Conservation (phyloP, 2,113 vertebrate genomes). For the Hypomesus transpacificus region DNA sequence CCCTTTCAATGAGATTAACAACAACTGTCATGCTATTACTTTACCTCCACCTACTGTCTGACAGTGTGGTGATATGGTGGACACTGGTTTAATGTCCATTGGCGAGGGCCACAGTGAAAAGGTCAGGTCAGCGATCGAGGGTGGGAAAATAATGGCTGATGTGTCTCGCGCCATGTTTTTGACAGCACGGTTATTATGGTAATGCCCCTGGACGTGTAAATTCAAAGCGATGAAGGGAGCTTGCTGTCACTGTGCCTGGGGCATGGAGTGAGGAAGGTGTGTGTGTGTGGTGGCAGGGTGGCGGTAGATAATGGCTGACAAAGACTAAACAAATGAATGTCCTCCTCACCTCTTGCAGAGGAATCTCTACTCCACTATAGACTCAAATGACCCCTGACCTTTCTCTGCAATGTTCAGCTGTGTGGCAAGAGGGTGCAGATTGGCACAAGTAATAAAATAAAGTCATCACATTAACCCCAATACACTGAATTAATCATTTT, state of each 20-base stretch:
- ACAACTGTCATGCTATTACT: slow-evolving; percentile 21
- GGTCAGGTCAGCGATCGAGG: slow-evolving; percentile 49
- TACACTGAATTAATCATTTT: too few species aligned
- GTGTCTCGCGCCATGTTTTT: slow-evolving; percentile 39
- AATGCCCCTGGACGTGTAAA: slow-evolving; percentile 19
- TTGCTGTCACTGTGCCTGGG: slow-evolving; percentile 19
- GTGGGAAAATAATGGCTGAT: slow-evolving; percentile 37
- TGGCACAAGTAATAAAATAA: too few species aligned
- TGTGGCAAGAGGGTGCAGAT: too few species aligned
- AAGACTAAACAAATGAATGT: slow-evolving; percentile 45
- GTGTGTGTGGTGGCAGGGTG: slow-evolving; percentile 4
- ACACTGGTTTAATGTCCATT: slow-evolving; percentile 32
- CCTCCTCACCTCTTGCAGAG: slow-evolving; percentile 9
- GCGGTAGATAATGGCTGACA: slow-evolving; percentile 16
- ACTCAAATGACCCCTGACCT: too few species aligned
- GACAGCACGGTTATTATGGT: slow-evolving; percentile 44
- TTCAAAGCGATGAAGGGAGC: slow-evolving; percentile 26
- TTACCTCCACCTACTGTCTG: slow-evolving; percentile 20
- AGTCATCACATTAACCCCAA: too few species aligned
- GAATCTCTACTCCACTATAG: too few species aligned
- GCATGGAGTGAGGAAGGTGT: too few species aligned
- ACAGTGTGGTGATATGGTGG: slow-evolving; percentile 8
- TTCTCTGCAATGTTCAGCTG: too few species aligned
- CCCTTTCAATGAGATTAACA: slow-evolving; percentile 2
- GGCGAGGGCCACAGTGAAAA: slow-evolving; percentile 30